Evolutionary conservation across 2,888 invertebrate genomes (phyloP), one percentile per base, ranked within the genome.

Genomic region (Lucinisca nassula): DNA sequence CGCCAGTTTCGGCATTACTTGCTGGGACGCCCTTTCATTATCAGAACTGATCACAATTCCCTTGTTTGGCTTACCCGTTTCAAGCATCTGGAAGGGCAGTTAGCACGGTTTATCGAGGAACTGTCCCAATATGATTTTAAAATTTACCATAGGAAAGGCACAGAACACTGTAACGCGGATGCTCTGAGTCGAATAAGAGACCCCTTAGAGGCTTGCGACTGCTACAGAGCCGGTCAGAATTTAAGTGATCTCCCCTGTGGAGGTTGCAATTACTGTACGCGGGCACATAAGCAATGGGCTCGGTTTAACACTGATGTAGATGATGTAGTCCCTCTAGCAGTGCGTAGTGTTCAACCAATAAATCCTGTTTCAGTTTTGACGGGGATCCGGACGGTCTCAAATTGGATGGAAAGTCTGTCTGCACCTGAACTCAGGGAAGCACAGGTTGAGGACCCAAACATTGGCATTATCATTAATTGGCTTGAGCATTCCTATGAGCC

Each of bases 321-420:
- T 67, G 49, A 79, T 49, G 72, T 72, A 1, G 79, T 79, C 21
- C 79, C 79, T 45, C 21, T 79, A n/a, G n/a, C n/a, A n/a, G n/a
- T n/a, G n/a, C n/a, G n/a, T n/a, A n/a, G n/a, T n/a, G n/a, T n/a
- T n/a, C n/a, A n/a, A n/a, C n/a, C n/a, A n/a, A n/a, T n/a, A n/a
- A n/a, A n/a, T n/a, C n/a, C n/a, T n/a, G n/a, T n/a, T n/a, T n/a
- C n/a, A n/a, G n/a, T n/a, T n/a, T n/a, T n/a, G n/a, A n/a, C n/a
- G n/a, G n/a, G n/a, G n/a, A n/a, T n/a, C n/a, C n/a, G n/a, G n/a
- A n/a, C n/a, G n/a, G n/a, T n/a, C n/a, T n/a, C n/a, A n/a, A n/a
- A n/a, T n/a, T n/a, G n/a, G n/a, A n/a, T n/a, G n/a, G n/a, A n/a
- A n/a, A n/a, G n/a, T n/a, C n/a, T n/a, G n/a, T n/a, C n/a, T n/a